These are phyloP conservation scores for Sceloporus undulatus DNA, from an alignment of 2,113 vertebrate species.

Conservation along the genomic window DNA sequence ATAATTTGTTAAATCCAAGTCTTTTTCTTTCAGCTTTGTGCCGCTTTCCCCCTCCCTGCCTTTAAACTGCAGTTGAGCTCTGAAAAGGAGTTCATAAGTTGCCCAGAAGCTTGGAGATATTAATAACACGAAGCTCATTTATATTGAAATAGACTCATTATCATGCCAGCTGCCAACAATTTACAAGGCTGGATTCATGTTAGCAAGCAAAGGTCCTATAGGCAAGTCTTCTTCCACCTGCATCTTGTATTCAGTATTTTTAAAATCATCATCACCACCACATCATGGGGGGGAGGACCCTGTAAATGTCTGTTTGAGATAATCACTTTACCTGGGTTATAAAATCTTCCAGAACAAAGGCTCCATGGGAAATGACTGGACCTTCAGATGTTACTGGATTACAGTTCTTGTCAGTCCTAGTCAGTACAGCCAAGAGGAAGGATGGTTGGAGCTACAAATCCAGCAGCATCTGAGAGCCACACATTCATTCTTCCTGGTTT, in stretches of 20 bases:
- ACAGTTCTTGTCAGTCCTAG: too few relatives aligned
- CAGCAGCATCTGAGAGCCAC: too few relatives aligned
- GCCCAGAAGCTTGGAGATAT: slow-evolving; percentile 78
- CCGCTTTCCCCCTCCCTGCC: slow-evolving; percentile 46
- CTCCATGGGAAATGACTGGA: not conserved
- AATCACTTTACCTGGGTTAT: not conserved
- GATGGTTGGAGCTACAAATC: too few relatives aligned
- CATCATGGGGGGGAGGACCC: too few relatives aligned
- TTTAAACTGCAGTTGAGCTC: slow-evolving; percentile 64
- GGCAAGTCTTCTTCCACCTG: slow-evolving; percentile 70
- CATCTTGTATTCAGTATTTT: slow-evolving; percentile 28
- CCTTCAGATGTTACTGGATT: too few relatives aligned
- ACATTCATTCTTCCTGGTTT: not conserved
- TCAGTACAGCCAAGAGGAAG: too few relatives aligned
- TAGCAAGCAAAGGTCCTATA: slow-evolving; percentile 69
- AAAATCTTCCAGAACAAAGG: not conserved
- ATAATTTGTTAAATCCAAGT: slow-evolving; percentile 21
- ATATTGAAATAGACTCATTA: slow-evolving; percentile 81
- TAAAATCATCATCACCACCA: too few relatives aligned
- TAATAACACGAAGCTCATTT: slow-evolving; percentile 79
- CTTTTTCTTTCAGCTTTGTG: slow-evolving; percentile 54
- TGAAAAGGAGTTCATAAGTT: slow-evolving; percentile 73
- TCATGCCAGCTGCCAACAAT: slow-evolving; percentile 77
- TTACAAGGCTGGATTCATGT: slow-evolving; percentile 68
- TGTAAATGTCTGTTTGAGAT: not conserved